phyloP scores from a whole-genome alignment of 2,888 invertebrate genomes.

The Schrankia costaestrigalis region DNA sequence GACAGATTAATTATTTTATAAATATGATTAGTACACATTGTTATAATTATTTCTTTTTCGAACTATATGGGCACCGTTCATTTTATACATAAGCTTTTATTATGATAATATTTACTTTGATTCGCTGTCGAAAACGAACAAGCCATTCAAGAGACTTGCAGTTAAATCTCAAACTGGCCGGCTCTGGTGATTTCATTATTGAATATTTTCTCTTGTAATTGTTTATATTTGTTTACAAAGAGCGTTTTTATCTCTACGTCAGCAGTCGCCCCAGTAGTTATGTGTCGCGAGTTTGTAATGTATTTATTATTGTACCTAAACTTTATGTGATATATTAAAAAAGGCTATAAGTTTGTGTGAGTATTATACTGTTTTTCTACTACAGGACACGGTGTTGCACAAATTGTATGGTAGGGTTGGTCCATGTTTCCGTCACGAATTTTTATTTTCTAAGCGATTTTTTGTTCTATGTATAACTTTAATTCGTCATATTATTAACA shows the following conservation, averaged over 20 bases:
- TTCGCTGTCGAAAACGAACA: conserved; percentile 49
- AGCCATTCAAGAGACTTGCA: conserved; percentile 39
- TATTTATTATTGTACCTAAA: conserved; percentile 57
- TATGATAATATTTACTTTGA: neutral
- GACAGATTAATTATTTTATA: too few relatives aligned
- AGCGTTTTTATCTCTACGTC: conserved; percentile 34
- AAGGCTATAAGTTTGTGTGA: conserved; percentile 61
- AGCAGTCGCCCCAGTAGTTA: conserved; percentile 52
- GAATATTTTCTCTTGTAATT: conserved; percentile 5
- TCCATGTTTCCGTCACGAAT: conserved; percentile 14
- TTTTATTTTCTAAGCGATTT: conserved; percentile 29
- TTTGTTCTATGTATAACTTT: conserved; percentile 21
- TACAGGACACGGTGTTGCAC: conserved; percentile 34
- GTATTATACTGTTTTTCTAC: conserved; percentile 40
- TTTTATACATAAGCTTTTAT: too few relatives aligned
- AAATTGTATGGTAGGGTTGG: conserved; percentile 19
- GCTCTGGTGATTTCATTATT: conserved; percentile 32
- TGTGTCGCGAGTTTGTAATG: conserved; percentile 45
- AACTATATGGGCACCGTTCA: too few relatives aligned
- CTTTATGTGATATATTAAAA: conserved; percentile 69
- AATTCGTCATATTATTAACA: conserved; percentile 8
- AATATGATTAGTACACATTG: too few relatives aligned
- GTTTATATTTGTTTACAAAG: conserved; percentile 36
- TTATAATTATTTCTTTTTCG: too few relatives aligned
- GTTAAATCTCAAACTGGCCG: conserved; percentile 57